Base-by-base conservation (phyloP, 2,113 vertebrate species). In the Apaloderma vittatum region DNA sequence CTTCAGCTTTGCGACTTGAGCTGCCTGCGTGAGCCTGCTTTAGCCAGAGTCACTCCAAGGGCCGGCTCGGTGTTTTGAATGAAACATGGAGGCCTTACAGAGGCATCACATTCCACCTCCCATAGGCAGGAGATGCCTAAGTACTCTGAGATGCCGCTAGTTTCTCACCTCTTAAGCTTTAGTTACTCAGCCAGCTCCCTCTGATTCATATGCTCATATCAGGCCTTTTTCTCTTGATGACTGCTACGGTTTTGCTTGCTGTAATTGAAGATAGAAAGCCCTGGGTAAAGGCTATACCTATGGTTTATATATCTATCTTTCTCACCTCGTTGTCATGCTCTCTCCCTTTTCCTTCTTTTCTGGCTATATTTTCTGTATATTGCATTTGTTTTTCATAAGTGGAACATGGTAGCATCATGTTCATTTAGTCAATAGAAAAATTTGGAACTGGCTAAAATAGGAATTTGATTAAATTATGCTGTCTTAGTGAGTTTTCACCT, bases 1-100 rank as follows among this genome's bases (percentile, higher is more conserved):
- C 29, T 48, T 92, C 13, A n/a, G 61, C 45, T 72, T n/a, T 88
- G 77, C 2, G 6, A 37, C 57, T 52, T 75, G n/a, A 58, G 34
- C 37, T 37, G 13, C 34, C 77, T 43, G 11, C 14, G 2, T 26
- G 27, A 61, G 32, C 0, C 0, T 61, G 6, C 48, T n/a, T 71
- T 57, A 34, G n/a, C 21, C 26, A 26, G 23, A 49, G 52, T 52
- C 49, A 49, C 30, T 76, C 30, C 32, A n/a, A 52, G 45, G 34
- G 15, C 26, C 2, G 1, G 62, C 14, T 73, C 46, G 73, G 6
- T 23, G 23, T 73, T 93, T 82, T 79, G 9, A 66, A 24, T 86
- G 49, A 73, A 73, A 72, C 7, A 20, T 4, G 4, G 14, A 75
- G 34, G 49, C 21, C 15, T 87, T 15, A 8, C 12, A 70, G 52